phyloP scores from a whole-genome alignment of 2,797 vertebrate genomes.

The Toxotes lorentzi region DNA sequence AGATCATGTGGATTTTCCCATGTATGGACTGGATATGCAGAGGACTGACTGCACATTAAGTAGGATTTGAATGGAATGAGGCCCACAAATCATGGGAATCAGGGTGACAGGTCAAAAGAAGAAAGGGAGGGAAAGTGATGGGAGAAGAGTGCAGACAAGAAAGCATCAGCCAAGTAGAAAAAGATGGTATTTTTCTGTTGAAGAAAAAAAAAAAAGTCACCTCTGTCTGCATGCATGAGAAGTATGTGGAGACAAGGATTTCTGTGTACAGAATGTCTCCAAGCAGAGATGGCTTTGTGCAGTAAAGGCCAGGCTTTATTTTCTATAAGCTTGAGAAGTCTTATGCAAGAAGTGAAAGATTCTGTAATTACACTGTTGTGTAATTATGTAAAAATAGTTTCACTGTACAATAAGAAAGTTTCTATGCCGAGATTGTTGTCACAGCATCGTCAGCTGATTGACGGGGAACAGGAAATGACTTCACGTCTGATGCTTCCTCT shows the following conservation, averaged over 20 bases:
- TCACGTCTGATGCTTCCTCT: not conserved
- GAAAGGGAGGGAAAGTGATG: not conserved
- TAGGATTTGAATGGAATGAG: conserved; percentile 18
- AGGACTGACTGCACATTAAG: not conserved
- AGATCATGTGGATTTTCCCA: not conserved
- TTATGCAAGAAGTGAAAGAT: conserved; percentile 7
- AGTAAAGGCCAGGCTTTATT: conserved; percentile 17
- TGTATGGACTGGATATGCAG: not conserved
- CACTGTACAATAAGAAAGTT: not conserved
- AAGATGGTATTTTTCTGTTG: not conserved
- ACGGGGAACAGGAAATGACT: conserved; percentile 4
- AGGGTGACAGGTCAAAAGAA: not conserved
- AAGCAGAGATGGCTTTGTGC: not conserved
- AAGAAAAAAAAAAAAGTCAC: not conserved
- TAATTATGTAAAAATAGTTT: conserved; percentile 6
- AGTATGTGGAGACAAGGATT: not conserved
- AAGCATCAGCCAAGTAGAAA: not conserved
- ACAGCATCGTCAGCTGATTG: not conserved
- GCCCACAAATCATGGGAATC: not conserved
- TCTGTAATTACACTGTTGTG: conserved; percentile 5
- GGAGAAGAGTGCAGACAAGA: not conserved
- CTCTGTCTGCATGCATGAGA: conserved; percentile 1
- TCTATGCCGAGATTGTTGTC: too few species aligned
- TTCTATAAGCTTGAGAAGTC: conserved; percentile 25
- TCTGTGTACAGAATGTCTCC: conserved; percentile 1